Evolutionary conservation across 2,113 vertebrate species (phyloP).

Genomic region (Phoenicopterus ruber): DNA sequence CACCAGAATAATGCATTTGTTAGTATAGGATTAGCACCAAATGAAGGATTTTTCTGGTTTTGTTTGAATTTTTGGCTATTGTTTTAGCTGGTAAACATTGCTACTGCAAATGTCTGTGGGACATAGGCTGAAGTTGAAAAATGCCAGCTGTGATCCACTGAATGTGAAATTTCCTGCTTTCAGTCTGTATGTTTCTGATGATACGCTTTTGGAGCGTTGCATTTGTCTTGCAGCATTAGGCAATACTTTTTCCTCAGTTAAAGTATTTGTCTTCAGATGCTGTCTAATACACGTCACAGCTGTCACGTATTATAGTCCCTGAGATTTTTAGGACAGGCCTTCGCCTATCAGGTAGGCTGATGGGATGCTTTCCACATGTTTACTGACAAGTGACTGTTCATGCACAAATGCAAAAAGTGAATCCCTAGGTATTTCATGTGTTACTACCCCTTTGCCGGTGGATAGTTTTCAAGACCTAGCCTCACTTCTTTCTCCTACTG

Average conservation of each 20-base stretch:
- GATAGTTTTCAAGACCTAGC: not conserved
- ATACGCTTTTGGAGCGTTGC: not conserved
- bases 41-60: not conserved
- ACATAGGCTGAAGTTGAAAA: not conserved
- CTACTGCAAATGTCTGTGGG: not conserved
- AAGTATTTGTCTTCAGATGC: not conserved
- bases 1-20: not conserved
- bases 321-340: not conserved
- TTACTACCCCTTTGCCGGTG: not conserved
- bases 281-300: fast-evolving
- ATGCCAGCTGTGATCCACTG: not conserved
- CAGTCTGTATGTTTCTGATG: not conserved
- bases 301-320: not conserved
- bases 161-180: not conserved
- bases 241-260: not conserved
- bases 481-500: not conserved
- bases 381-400: not conserved
- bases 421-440: not conserved
- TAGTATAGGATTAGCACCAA: not conserved
- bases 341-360: not conserved
- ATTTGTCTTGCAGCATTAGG: not conserved
- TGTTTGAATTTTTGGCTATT: not conserved
- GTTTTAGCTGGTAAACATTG: not conserved
- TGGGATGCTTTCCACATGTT: not conserved
- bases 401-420: not conserved